These are phyloP conservation scores for Pegoplata infirma DNA, from an alignment of 2,888 invertebrate species.

Conservation along the genomic window DNA sequence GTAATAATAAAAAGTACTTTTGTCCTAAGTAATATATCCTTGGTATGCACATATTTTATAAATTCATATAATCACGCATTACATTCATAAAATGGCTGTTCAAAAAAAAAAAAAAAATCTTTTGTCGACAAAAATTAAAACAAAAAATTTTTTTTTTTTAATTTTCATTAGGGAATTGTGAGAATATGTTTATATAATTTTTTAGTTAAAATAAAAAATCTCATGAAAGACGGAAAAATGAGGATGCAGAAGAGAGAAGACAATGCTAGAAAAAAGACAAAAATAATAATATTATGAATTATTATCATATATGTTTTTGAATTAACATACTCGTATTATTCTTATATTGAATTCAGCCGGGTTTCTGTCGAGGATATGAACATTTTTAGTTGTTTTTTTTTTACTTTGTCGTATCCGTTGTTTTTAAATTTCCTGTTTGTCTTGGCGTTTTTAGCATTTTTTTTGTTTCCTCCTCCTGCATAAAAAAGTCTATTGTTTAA, in stretches of 20 bases:
- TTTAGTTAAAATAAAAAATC: slow-evolving; percentile 30
- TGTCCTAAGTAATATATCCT: too few relatives aligned
- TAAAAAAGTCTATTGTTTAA: slow-evolving; percentile 49
- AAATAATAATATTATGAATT: slow-evolving; percentile 47
- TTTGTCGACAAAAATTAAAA: slow-evolving; percentile 48
- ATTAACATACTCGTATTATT: slow-evolving; percentile 46
- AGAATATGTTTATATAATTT: slow-evolving; percentile 36
- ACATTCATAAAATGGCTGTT: slow-evolving; percentile 22
- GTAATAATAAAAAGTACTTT: too few relatives aligned
- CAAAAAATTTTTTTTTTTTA: slow-evolving; percentile 59
- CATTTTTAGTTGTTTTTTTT: slow-evolving; percentile 53
- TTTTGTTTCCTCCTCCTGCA: slow-evolving; percentile 3
- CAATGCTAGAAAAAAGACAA: not conserved
- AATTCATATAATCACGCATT: not conserved
- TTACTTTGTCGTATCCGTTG: slow-evolving; percentile 64
- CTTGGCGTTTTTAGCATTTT: slow-evolving; percentile 54
- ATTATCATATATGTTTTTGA: slow-evolving; percentile 58
- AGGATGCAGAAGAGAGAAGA: not conserved
- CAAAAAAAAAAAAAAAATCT: too few relatives aligned
- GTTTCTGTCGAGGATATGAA: slow-evolving; percentile 47
- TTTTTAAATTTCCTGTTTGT: slow-evolving; percentile 64
- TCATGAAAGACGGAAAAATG: not conserved
- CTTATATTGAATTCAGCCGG: slow-evolving; percentile 41
- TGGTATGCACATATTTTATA: too few relatives aligned
- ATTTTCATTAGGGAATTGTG: slow-evolving; percentile 57